Evolutionary conservation across 2,113 vertebrate species (phyloP).

Genomic region (Mus pahari): DNA sequence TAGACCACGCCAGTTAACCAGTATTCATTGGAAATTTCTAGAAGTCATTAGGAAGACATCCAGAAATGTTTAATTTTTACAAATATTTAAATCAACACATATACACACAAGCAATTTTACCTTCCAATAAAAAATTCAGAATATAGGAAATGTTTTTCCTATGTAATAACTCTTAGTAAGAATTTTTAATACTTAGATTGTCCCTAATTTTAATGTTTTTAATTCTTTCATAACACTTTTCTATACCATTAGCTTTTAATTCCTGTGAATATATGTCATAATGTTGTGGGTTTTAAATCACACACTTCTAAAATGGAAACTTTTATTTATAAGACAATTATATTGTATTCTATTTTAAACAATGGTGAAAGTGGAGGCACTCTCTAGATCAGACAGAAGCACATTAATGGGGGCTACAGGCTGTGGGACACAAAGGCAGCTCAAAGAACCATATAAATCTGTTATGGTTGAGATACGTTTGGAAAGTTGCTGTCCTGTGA

Average conservation of each 20-base stretch:
- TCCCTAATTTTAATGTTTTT: neutral
- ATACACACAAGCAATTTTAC: neutral
- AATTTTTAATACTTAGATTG: neutral
- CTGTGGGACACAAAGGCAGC: neutral
- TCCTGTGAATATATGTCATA: neutral
- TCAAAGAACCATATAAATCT: neutral
- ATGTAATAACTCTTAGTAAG: neutral
- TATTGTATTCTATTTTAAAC: neutral
- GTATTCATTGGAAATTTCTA: neutral
- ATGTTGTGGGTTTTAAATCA: neutral
- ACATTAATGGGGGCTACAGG: neutral
- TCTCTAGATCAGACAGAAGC: neutral
- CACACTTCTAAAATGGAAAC: neutral
- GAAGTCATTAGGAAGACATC: neutral
- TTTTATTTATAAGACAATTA: neutral
- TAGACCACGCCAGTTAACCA: neutral
- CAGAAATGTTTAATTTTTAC: conserved; percentile 29
- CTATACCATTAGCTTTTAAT: neutral
- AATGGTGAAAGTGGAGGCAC: neutral
- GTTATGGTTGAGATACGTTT: neutral
- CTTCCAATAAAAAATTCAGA: neutral
- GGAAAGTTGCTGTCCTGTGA: conserved; percentile 17
- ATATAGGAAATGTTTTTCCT: neutral
- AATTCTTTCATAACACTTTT: conserved; percentile 11
- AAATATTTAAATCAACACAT: conserved; percentile 24